Evolutionary conservation across 2,888 invertebrate genomes (phyloP), one percentile per base, ranked within the genome.

Genomic region (Euspilapteryx auroguttella): DNA sequence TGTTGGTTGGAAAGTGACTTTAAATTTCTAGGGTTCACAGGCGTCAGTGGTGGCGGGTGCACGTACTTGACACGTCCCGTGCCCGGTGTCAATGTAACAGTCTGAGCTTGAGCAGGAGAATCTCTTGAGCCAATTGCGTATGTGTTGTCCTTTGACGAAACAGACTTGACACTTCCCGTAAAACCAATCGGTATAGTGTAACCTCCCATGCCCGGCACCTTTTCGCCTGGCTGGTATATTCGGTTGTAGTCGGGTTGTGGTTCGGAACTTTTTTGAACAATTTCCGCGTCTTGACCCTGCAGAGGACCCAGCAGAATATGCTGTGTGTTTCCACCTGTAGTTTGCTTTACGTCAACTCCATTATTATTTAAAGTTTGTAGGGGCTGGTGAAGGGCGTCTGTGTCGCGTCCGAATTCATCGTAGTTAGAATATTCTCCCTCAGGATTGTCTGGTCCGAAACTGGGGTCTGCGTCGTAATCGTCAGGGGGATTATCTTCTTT

Each of bases 161-260:
- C 76, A 1, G 85, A 83, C 25, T 87, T 80, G 30, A 82, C 79
- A 26, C 83, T 86, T 28, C 87, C 78, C 29, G 85, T 73, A 54
- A 81, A 81, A 33, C 90, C 82, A 34, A 79, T 47, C 32, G 89
- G 83, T 55, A 91, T 78, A 39, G 79, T 78, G 54, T 85, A 81
- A 29, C 83, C 80, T 33, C 82, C 75, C 39, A 82, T 77, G 31
- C 89, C 82, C 28, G 87, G 82, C 39, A 91, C 51, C 32, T 78
- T 54, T 42, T 85, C 78, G 9, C 86, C 87, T 1, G 86, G 80
- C 46, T 82, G 80, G 33, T 86, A 69, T 13, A 82, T 53, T 45
- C 75, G 79, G 26, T 78, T 79, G 39, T 79, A 78, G 36, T 79
- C 79, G 6, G 77, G 65, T 27, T 49, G 57, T 39, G 41, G 47